A percentile compares a stretch with the other conserved stretches of the same genome.
These are phyloP conservation scores for Cryptotermes secundus DNA, from an alignment of 1,140 invertebrate genomes.

Conservation along the genomic window DNA sequence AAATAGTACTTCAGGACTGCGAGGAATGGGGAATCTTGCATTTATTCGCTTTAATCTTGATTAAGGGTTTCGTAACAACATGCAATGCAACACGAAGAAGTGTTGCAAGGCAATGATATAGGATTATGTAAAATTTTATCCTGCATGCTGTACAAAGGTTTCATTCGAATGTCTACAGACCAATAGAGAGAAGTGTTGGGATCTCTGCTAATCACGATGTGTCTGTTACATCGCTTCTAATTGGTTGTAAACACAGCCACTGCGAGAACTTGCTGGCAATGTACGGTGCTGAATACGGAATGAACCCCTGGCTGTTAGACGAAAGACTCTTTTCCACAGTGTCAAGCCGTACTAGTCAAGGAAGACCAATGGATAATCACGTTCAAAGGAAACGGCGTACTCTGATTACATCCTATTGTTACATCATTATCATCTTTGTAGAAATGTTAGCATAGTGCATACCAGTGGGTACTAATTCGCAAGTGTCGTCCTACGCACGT, in stretches of 20 bases:
- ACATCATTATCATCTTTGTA: conserved; percentile 2
- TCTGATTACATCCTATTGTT: conserved; percentile 14
- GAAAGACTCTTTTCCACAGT: neutral
- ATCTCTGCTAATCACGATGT: conserved; percentile 11
- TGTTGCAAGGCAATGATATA: too few relatives aligned
- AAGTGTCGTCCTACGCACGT: too few relatives aligned
- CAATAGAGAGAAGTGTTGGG: neutral
- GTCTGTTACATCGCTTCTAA: conserved; percentile 16
- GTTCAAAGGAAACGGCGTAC: neutral
- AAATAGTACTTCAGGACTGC: too few relatives aligned
- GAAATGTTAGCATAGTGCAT: neutral
- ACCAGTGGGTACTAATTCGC: neutral
- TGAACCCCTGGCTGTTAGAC: neutral
- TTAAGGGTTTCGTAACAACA: too few relatives aligned
- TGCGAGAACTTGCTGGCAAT: neutral
- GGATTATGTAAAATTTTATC: neutral
- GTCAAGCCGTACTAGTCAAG: neutral
- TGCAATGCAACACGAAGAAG: too few relatives aligned
- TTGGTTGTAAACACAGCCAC: neutral
- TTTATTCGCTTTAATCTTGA: too few relatives aligned
- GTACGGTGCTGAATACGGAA: neutral
- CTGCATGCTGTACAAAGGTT: neutral
- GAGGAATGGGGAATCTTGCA: too few relatives aligned
- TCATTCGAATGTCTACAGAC: neutral
- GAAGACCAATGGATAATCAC: conserved; percentile 16